Percentiles rank a stretch among this genome's conserved stretches.
Evolutionary conservation across 2,113 vertebrate genomes (phyloP).

Genomic region (Halcyon senegalensis): DNA sequence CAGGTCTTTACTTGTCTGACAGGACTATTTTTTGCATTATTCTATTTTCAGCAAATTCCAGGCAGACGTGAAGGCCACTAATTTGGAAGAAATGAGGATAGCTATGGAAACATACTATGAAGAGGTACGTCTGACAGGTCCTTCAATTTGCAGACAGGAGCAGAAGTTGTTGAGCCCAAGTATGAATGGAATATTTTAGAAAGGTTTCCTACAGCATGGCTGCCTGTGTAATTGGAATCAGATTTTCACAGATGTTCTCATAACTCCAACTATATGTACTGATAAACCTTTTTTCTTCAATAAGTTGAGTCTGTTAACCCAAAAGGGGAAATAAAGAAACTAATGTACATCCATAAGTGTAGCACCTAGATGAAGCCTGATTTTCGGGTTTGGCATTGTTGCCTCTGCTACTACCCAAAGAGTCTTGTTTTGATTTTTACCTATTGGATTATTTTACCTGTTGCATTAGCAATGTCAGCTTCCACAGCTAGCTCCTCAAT

Average conservation of each 20-base stretch:
- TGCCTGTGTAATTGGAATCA: background rate
- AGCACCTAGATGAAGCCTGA: background rate
- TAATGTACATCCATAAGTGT: background rate
- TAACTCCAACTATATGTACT: background rate
- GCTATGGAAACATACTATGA: conserved; percentile 88
- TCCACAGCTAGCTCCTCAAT: background rate
- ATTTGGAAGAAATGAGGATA: conserved; percentile 88
- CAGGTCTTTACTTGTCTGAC: background rate
- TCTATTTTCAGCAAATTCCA: conserved; percentile 84
- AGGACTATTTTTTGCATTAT: background rate
- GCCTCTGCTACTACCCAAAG: background rate
- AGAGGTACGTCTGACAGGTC: conserved; percentile 76
- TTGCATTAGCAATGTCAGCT: background rate
- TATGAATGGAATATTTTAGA: background rate
- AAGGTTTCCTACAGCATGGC: background rate
- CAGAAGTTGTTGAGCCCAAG: background rate
- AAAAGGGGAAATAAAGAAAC: background rate
- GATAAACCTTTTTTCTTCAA: background rate
- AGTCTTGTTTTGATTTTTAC: background rate
- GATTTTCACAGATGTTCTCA: background rate
- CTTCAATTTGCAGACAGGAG: background rate
- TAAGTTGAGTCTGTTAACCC: background rate
- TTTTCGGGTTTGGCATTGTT: background rate
- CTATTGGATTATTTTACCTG: background rate
- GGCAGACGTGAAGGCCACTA: conserved; percentile 83